Conservation (phyloP, 2,113 vertebrate species). For the Plecturocebus donacophilus region DNA sequence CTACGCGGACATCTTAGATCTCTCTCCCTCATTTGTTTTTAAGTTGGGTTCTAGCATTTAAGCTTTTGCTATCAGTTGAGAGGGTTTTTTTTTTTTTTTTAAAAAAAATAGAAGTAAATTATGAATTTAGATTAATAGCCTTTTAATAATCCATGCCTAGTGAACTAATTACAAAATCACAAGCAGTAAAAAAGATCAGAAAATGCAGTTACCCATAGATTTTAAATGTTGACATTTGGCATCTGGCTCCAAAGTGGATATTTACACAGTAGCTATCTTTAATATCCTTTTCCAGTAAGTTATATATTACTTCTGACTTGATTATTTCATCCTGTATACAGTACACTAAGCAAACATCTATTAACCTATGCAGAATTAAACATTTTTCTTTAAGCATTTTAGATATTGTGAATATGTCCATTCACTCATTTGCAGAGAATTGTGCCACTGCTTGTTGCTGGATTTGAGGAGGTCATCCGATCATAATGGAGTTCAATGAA, state of each 20-base stretch:
- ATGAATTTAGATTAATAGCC: conserved; percentile 60
- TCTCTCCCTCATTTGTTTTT: too few relatives aligned
- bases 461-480: conserved; percentile 41
- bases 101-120: conserved; percentile 29
- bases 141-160: conserved; percentile 42
- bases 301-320: conserved; percentile 51
- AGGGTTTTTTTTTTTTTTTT: neutral
- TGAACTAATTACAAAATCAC: conserved; percentile 54
- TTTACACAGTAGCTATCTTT: conserved; percentile 40
- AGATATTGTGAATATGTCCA: conserved; percentile 17
- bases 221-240: conserved; percentile 46
- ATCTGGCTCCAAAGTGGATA: neutral
- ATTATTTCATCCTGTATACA: conserved; percentile 47
- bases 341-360: conserved; percentile 43
- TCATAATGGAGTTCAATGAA: conserved; percentile 55
- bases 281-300: conserved; percentile 52
- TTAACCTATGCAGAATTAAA: conserved; percentile 64
- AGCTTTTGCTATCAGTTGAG: conserved; percentile 29
- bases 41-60: conserved; percentile 34
- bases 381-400: conserved; percentile 44
- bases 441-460: neutral
- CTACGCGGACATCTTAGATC: too few relatives aligned
- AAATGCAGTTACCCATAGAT: neutral
- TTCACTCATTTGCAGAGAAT: conserved; percentile 36
- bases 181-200: conserved; percentile 38